These are phyloP conservation scores for Nothocercus nigrocapillus DNA, from an alignment of 2,113 vertebrate genomes.

Conservation along the genomic window DNA sequence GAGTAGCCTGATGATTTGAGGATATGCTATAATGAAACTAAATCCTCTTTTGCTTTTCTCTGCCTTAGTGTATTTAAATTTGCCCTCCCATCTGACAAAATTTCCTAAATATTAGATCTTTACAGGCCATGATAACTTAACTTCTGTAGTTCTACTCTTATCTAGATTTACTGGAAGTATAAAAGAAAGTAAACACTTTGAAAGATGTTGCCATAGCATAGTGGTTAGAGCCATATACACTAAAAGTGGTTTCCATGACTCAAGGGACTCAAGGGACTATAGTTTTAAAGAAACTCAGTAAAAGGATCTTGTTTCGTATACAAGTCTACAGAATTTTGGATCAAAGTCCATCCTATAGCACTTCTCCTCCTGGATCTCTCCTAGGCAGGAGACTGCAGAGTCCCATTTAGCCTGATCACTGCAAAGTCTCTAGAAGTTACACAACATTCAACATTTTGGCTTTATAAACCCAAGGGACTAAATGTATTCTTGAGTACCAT, in stretches of 20 bases:
- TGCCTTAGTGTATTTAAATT: not conserved
- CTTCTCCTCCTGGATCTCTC: not conserved
- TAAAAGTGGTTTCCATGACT: not conserved
- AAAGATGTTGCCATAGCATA: not conserved
- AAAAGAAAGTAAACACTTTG: not conserved
- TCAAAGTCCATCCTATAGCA: not conserved
- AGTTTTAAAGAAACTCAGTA: not conserved
- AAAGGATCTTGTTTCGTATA: not conserved
- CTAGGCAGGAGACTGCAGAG: not conserved
- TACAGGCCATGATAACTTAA: not conserved
- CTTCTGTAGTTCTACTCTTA: not conserved
- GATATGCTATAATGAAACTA: not conserved
- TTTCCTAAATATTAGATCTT: not conserved
- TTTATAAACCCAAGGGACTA: not conserved
- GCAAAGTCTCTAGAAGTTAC: not conserved
- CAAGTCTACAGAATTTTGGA: not conserved
- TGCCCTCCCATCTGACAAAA: not conserved
- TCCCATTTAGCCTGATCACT: not conserved
- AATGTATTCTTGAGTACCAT: slow-evolving; percentile 33
- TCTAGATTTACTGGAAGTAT: not conserved
- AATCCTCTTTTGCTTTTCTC: not conserved
- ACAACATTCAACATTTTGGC: fast-evolving
- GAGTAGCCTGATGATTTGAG: not conserved
- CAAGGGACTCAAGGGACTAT: not conserved
- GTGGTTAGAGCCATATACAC: not conserved